Evolutionary conservation across 2,113 vertebrate genomes (phyloP).

Genomic region (Smithornis capensis): DNA sequence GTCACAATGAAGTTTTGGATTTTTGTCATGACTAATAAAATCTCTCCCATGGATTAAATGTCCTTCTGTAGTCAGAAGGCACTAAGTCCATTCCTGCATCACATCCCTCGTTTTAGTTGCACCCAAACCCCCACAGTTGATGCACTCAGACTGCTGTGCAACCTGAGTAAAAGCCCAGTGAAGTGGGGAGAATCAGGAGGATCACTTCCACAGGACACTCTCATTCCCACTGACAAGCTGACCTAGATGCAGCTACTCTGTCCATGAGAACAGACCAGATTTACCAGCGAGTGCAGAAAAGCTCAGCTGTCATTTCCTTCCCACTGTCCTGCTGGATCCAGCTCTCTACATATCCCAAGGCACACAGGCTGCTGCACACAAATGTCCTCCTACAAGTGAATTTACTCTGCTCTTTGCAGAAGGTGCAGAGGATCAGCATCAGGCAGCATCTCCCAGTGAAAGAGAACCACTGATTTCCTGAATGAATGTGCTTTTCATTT

Average conservation of each 20-base stretch:
- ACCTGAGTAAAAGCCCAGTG: background rate
- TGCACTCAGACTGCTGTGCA: background rate
- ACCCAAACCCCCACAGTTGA: background rate
- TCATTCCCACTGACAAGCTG: background rate
- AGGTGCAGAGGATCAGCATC: background rate
- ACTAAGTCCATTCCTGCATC: background rate
- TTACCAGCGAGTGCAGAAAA: background rate
- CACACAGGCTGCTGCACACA: background rate
- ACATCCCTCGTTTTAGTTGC: background rate
- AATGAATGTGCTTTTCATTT: background rate
- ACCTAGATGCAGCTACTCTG: background rate
- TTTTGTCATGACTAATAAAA: background rate
- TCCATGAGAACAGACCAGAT: background rate
- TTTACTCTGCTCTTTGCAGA: background rate
- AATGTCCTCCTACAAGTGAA: fast-evolving
- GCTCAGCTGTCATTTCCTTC: background rate
- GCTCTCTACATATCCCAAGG: background rate
- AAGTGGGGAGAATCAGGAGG: background rate
- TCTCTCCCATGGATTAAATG: background rate
- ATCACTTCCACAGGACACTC: background rate
- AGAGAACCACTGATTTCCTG: background rate
- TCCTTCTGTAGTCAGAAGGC: background rate
- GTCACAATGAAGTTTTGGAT: background rate
- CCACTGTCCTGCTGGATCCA: background rate
- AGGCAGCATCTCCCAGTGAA: background rate